phyloP scores from a whole-genome alignment of 2,888 invertebrate species.

The Panorpa germanica region DNA sequence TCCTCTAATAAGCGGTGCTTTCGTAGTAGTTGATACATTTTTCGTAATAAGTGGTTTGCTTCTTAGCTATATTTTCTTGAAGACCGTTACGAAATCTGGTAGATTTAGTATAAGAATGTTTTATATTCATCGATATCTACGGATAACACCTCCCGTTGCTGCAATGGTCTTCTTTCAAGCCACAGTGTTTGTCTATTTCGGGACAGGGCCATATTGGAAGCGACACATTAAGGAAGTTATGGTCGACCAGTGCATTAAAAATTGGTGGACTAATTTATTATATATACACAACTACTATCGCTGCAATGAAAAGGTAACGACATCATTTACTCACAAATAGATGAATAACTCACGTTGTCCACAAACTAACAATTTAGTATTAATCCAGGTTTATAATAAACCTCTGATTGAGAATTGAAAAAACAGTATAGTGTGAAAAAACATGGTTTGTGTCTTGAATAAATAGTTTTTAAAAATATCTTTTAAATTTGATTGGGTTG shows the following conservation, averaged over 20 bases:
- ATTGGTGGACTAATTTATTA: constrained; percentile 29
- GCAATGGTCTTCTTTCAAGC: constrained; percentile 28
- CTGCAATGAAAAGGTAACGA: constrained; percentile 19
- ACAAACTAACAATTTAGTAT: too few relatives aligned
- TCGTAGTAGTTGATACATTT: constrained; percentile 41
- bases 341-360: too few relatives aligned
- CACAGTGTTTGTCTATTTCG: constrained; percentile 27
- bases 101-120: constrained; percentile 21
- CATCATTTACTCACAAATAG: too few relatives aligned
- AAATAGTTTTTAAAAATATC: too few relatives aligned
- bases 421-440: too few relatives aligned
- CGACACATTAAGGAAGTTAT: not conserved
- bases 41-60: constrained; percentile 40
- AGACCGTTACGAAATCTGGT: too few relatives aligned
- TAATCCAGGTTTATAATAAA: too few relatives aligned
- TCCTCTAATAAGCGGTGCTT: constrained; percentile 23
- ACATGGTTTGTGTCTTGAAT: too few relatives aligned
- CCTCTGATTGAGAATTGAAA: too few relatives aligned
- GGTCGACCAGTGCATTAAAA: constrained; percentile 18
- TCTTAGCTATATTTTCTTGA: too few relatives aligned
- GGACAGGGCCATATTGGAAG: constrained; percentile 31
- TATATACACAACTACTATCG: constrained; percentile 28
- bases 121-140: constrained; percentile 24
- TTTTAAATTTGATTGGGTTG: too few relatives aligned
- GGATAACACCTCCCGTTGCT: constrained; percentile 33